Base-by-base conservation (phyloP, 1,140 invertebrate species). In the Telenomus remus region DNA sequence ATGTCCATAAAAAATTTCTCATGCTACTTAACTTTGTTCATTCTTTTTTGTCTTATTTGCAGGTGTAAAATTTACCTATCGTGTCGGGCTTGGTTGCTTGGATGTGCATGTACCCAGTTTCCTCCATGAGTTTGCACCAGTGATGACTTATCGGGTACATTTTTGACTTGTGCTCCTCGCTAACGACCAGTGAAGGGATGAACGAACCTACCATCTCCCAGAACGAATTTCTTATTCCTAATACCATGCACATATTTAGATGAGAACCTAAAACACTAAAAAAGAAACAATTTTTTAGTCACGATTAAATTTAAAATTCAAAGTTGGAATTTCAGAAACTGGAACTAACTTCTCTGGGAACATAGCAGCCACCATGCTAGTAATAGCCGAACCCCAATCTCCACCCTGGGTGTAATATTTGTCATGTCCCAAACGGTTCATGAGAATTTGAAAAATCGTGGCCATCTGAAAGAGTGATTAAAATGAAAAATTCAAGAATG, bases 11-110 rank as follows among this genome's bases (percentile, higher is more conserved):
- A 27, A 27, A 27, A 27, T 3, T 1, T 27, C 19, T 27, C 19
- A 6, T 27, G 1, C 19, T 3, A 27, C 6, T 3, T 27, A 1
- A 27, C 19, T 27, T 27, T 6, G 2, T 27, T 27, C n/a, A n/a
- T 27, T 27, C 19, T 27, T 6, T 27, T 3, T 27, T 3, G 2
- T 3, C 19, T 3, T 27, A 27, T 27, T 27, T 1, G 19, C 37
- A 1, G 3, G 9, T 39, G 10, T 35, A 35, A 39, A 39, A 48
- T 27, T 63, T 88, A 94, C 94, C 95, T 60, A 97, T 88, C 10
- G 96, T 98, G 82, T 98, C 96, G 7, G 96, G 96, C 84, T 97
- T 97, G 0, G 95, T 96, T 1, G 94, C 89, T 86, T 98, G 96
- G 34, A 97, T 84, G 81, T 96, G 94, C 15, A 94, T 79, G 79